phyloP scores from a whole-genome alignment of 2,888 invertebrate species.

The Drosophila mercatorum region DNA sequence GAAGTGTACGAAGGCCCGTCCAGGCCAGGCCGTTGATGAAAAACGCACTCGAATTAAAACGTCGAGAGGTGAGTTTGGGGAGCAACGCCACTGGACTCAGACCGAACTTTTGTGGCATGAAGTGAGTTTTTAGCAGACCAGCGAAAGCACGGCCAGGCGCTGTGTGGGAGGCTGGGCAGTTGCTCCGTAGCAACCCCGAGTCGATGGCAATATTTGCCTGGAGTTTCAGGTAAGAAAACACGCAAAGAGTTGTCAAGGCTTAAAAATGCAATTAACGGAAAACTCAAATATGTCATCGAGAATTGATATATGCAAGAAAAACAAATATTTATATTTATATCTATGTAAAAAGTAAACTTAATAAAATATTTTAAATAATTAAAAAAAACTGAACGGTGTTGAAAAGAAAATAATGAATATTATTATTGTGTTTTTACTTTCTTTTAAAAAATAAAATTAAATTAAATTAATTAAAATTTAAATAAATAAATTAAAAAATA shows the following conservation, averaged over 20 bases:
- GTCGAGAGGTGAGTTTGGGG: constrained; percentile 26
- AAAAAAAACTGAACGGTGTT: too few species aligned
- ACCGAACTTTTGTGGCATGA: constrained; percentile 45
- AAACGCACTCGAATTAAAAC: constrained; percentile 80
- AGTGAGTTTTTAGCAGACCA: constrained; percentile 43
- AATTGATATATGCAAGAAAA: not conserved
- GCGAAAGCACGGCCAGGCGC: not conserved
- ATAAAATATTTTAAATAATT: too few species aligned
- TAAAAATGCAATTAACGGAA: constrained; percentile 27
- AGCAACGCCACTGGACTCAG: constrained; percentile 37
- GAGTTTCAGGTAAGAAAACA: constrained; percentile 26
- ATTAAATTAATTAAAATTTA: not conserved
- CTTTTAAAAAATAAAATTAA: not conserved
- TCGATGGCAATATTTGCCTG: constrained; percentile 55
- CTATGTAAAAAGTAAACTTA: too few species aligned
- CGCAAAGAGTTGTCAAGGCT: not conserved
- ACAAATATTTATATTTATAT: too few species aligned
- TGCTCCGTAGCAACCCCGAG: constrained; percentile 37
- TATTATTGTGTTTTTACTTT: too few species aligned
- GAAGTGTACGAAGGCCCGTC: constrained; percentile 53
- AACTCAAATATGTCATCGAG: constrained; percentile 6
- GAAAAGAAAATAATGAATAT: too few species aligned
- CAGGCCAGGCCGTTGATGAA: constrained; percentile 63
- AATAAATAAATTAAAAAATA: not conserved
- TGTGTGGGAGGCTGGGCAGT: not conserved